Conservation (phyloP, 2,797 vertebrate genomes). For the Sebastiscus albofasciatus region DNA sequence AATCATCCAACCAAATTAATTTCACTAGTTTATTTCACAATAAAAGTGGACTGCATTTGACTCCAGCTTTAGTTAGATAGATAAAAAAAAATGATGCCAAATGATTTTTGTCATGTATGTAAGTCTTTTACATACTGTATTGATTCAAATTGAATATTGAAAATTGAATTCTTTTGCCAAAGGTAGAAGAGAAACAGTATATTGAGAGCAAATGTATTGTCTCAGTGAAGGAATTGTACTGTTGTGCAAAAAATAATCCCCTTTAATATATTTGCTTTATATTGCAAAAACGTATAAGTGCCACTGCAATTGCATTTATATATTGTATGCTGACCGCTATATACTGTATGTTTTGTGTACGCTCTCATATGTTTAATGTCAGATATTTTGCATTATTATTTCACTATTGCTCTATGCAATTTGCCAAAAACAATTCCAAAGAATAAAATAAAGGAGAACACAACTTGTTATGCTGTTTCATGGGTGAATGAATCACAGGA, state of each 20-base stretch:
- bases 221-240: constrained; percentile 42
- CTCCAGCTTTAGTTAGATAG: constrained; percentile 4
- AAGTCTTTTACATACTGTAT: constrained; percentile 48
- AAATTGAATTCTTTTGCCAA: constrained; percentile 61
- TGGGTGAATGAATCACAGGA: background rate
- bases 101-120: constrained; percentile 54
- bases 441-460: constrained; percentile 64
- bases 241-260: constrained; percentile 41
- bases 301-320: constrained; percentile 69
- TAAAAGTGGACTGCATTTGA: constrained; percentile 26
- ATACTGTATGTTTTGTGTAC: constrained; percentile 49
- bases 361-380: constrained; percentile 55
- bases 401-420: constrained; percentile 67
- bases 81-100: constrained; percentile 27
- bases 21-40: constrained; percentile 32
- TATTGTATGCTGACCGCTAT: constrained; percentile 56
- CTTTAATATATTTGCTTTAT: constrained; percentile 82
- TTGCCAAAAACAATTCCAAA: constrained; percentile 62
- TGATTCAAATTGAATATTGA: constrained; percentile 72
- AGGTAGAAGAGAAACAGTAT: constrained; percentile 41
- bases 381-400: constrained; percentile 64
- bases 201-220: constrained; percentile 31
- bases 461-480: constrained; percentile 18
- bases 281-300: constrained; percentile 60
- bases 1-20: constrained; percentile 20